phyloP scores from a whole-genome alignment of 2,113 vertebrate species.

The Probosciger aterrimus region DNA sequence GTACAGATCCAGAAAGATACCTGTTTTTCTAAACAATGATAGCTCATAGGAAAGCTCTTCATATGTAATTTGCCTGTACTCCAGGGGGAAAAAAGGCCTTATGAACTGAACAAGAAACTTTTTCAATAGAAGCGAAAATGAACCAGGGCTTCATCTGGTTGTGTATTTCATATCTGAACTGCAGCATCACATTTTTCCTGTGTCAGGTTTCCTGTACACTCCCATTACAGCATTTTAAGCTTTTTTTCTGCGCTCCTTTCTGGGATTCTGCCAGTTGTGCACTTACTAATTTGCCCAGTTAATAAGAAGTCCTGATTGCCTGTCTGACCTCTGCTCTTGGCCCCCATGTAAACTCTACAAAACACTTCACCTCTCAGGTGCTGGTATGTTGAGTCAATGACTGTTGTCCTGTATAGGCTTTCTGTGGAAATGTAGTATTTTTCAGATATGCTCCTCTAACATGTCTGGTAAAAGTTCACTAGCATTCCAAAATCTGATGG shows the following conservation, averaged over 20 bases:
- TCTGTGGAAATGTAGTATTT: background rate
- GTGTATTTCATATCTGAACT: background rate
- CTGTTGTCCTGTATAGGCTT: background rate
- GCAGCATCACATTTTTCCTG: background rate
- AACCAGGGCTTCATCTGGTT: background rate
- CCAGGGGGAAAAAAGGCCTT: background rate
- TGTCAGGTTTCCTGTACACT: background rate
- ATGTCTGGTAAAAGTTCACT: background rate
- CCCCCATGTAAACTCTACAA: background rate
- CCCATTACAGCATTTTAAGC: background rate
- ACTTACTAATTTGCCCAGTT: background rate
- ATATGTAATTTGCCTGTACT: background rate
- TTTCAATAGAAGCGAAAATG: background rate
- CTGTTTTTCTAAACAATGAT: background rate
- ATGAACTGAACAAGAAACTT: background rate
- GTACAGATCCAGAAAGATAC: background rate
- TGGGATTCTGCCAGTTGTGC: background rate
- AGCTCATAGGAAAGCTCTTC: background rate
- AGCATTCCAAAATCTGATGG: background rate
- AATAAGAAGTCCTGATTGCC: background rate
- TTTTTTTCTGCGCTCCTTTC: background rate
- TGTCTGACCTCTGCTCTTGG: background rate
- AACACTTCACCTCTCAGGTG: background rate
- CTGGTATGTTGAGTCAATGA: background rate
- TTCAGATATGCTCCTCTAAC: background rate